A percentile compares a stretch with the other conserved stretches of the same genome.
Conservation (phyloP, 2,797 vertebrate species). For the Remorina albescens region DNA sequence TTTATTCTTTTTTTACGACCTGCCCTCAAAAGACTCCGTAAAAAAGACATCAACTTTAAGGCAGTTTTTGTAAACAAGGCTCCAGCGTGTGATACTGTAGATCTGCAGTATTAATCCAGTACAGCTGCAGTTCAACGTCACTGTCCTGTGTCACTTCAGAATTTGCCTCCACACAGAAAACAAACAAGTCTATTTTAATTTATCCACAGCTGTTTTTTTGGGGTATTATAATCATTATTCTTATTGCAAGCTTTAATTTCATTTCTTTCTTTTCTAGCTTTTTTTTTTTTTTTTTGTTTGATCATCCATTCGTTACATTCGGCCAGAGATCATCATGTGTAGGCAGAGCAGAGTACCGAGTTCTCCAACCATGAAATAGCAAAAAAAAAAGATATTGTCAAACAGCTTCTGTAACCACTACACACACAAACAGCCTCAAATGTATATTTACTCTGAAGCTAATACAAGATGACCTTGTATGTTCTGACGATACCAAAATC, state of each 20-base stretch:
- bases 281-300: neutral
- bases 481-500: slow-evolving; percentile 54
- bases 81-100: slow-evolving; percentile 23
- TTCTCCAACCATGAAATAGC: neutral
- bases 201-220: slow-evolving; percentile 43
- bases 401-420: neutral
- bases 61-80: slow-evolving; percentile 51
- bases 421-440: slow-evolving; percentile 4
- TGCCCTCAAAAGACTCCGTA: slow-evolving; percentile 33
- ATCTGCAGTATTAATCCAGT: slow-evolving; percentile 29
- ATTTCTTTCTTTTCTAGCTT: slow-evolving; percentile 20
- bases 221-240: slow-evolving; percentile 26
- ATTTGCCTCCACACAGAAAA: slow-evolving; percentile 22
- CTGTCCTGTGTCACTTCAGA: slow-evolving; percentile 19
- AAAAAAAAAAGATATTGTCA: slow-evolving; percentile 1
- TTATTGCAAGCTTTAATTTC: slow-evolving; percentile 68
- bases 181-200: slow-evolving; percentile 45
- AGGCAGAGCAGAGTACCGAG: neutral
- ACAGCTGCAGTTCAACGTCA: slow-evolving; percentile 26
- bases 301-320: slow-evolving; percentile 5
- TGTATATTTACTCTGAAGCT: slow-evolving; percentile 9
- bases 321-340: slow-evolving; percentile 6
- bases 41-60: slow-evolving; percentile 22
- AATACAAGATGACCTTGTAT: slow-evolving; percentile 29
- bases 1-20: slow-evolving; percentile 54